These are phyloP conservation scores for Caradrina kadenii DNA, from an alignment of 2,888 invertebrate species.

Conservation along the genomic window DNA sequence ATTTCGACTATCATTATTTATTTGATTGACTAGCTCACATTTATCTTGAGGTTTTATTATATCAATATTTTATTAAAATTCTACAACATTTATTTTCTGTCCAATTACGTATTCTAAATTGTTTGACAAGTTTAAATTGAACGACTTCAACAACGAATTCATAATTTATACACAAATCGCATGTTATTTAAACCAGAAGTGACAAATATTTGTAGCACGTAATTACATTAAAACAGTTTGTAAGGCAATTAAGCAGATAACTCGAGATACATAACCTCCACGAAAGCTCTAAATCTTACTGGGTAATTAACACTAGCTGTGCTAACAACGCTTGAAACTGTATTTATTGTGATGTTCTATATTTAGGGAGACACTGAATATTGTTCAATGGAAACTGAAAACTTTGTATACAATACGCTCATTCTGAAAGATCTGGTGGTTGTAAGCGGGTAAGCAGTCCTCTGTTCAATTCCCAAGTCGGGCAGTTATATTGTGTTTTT, in stretches of 20 bases:
- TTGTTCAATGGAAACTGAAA: slow-evolving; percentile 33
- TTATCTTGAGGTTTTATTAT: slow-evolving; percentile 13
- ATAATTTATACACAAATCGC: slow-evolving; percentile 12
- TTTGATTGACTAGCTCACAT: not conserved
- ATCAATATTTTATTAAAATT: not conserved
- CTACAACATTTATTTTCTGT: not conserved
- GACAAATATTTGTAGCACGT: slow-evolving; percentile 53
- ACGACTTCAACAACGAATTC: slow-evolving; percentile 1
- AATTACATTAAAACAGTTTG: slow-evolving; percentile 55
- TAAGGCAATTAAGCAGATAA: slow-evolving; percentile 68
- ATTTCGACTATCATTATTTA: slow-evolving; percentile 26
- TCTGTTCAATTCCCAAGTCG: slow-evolving; percentile 11
- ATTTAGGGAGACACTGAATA: slow-evolving; percentile 15
- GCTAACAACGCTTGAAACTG: slow-evolving; percentile 60
- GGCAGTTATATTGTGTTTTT: slow-evolving; percentile 12
- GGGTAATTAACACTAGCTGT: slow-evolving; percentile 71
- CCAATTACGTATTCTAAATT: not conserved
- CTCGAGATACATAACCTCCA: slow-evolving; percentile 70
- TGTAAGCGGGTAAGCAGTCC: not conserved
- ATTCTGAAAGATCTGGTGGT: slow-evolving; percentile 6
- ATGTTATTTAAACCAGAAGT: slow-evolving; percentile 37
- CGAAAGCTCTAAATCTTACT: slow-evolving; percentile 72
- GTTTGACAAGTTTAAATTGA: not conserved
- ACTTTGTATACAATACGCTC: not conserved
- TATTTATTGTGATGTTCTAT: slow-evolving; percentile 45